A percentile compares a stretch with the other conserved stretches of the same genome.
Evolutionary conservation across 2,888 invertebrate species (phyloP).

Genomic region (Sialis fuliginosa): DNA sequence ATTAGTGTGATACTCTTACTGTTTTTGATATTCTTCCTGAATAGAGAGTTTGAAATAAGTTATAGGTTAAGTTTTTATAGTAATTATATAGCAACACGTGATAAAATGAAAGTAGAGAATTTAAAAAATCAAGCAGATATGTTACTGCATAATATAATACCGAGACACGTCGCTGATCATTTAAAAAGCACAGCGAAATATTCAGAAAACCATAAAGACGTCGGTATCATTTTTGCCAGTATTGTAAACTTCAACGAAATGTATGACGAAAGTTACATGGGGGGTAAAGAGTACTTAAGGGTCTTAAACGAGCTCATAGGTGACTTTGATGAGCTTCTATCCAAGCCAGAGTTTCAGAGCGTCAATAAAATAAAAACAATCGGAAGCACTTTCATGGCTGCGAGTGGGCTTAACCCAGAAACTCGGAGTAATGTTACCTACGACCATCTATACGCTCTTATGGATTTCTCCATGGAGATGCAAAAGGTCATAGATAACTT

Average conservation of each 20-base stretch:
- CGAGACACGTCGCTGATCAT: conserved; percentile 85
- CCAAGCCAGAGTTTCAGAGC: conserved; percentile 60
- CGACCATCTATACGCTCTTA: conserved; percentile 67
- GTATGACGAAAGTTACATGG: conserved; percentile 92
- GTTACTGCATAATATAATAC: conserved; percentile 92
- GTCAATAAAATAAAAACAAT: conserved; percentile 98
- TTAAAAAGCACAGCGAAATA: conserved; percentile 85
- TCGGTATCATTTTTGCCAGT: conserved; percentile 88
- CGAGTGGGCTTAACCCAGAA: conserved; percentile 79
- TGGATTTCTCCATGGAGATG: conserved; percentile 89
- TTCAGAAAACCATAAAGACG: conserved; percentile 83
- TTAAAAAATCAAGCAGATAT: conserved; percentile 95
- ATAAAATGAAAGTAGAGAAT: conserved; percentile 73
- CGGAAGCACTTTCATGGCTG: conserved; percentile 94
- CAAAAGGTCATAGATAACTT: conserved; percentile 75
- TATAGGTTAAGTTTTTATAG: conserved; percentile 87
- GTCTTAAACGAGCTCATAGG: conserved; percentile 91
- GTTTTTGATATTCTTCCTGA: conserved; percentile 79
- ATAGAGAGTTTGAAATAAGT: conserved; percentile 89
- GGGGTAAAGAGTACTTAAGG: conserved; percentile 84
- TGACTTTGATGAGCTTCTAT: conserved; percentile 87
- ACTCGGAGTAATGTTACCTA: conserved; percentile 52
- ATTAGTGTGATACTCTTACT: conserved; percentile 68
- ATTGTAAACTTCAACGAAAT: conserved; percentile 95
- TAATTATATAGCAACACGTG: conserved; percentile 75